Base-by-base conservation (phyloP, 2,797 vertebrate species). In the Atherinosoma microstoma region DNA sequence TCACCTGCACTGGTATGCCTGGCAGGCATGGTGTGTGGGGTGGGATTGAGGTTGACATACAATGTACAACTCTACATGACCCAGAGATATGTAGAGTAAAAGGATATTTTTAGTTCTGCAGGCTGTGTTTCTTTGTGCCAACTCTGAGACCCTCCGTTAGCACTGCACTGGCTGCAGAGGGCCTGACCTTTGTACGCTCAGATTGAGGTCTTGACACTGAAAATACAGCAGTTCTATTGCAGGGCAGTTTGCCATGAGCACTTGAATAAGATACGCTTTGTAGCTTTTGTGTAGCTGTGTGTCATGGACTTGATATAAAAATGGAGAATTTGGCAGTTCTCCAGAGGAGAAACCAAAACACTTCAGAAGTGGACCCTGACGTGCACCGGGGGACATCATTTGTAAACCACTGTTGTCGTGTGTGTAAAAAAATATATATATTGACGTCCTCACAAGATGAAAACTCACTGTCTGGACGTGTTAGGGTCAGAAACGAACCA, bases 111-210 rank as follows among this genome's bases (percentile, higher is more conserved):
- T 72, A 80, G 73, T 51, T 70, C 4, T 57, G 11, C 51, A 64
- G 72, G 58, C 70, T 2, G 0, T 38, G 12, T 42, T 35, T 49
- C 66, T 38, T 54, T 10, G 45, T 76, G 54, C 15, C 81, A 76
- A 84, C 61, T 70, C 71, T 69, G 36, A 78, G 57, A 87, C 79
- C 83, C 40, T 79, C 78, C 76, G 75, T 83, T 76, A 72, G 42
- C 32, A n/a, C 59, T 49, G 59, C 29, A 40, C 75, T 45, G 79
- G 56, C 61, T 72, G 63, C 61, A 16, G 4, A 60, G 70, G 42
- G 30, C 38, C 35, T 57, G 24, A 75, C 0, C 38, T 75, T 79
- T 74, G 73, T 75, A 49, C 20, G 9, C 53, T 65, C 20, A 40
- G 38, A 83, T 73, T 58, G 61, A 51, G 16, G 68, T 67, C 75